Conservation (phyloP, 2,797 vertebrate species). For the Gouania willdenowi region DNA sequence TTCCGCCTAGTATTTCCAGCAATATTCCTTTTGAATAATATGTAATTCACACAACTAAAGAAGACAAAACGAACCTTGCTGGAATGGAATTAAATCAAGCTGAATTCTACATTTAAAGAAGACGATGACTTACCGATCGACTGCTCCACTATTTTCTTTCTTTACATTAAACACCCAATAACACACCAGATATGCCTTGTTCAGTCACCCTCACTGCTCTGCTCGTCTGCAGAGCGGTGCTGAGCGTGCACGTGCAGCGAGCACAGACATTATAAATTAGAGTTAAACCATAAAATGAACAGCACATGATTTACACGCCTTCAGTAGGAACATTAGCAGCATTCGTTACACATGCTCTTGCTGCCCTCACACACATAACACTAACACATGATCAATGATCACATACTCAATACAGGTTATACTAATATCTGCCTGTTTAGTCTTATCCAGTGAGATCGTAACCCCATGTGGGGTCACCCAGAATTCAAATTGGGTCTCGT, state of each 20-base stretch:
- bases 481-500: no score
- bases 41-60: no score
- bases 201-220: conserved; percentile 34
- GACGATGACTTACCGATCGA: no score
- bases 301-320: conserved; percentile 7
- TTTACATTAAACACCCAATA: conserved; percentile 41
- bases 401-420: no score
- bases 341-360: conserved; percentile 4
- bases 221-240: conserved; percentile 36
- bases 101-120: no score
- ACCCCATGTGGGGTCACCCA: no score
- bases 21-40: no score
- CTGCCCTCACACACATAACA: conserved; percentile 17
- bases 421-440: no score
- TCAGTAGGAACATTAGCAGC: conserved; percentile 4
- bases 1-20: no score
- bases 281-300: conserved; percentile 11
- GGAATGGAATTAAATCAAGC: no score
- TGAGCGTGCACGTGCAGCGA: conserved; percentile 16
- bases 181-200: conserved; percentile 28
- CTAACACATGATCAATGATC: conserved; percentile 21
- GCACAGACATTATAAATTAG: conserved; percentile 13
- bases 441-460: no score
- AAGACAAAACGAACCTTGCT: no score
- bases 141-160: conserved; percentile 2